Base-by-base conservation (phyloP, 1,140 invertebrate genomes). In the Apis cerana region DNA sequence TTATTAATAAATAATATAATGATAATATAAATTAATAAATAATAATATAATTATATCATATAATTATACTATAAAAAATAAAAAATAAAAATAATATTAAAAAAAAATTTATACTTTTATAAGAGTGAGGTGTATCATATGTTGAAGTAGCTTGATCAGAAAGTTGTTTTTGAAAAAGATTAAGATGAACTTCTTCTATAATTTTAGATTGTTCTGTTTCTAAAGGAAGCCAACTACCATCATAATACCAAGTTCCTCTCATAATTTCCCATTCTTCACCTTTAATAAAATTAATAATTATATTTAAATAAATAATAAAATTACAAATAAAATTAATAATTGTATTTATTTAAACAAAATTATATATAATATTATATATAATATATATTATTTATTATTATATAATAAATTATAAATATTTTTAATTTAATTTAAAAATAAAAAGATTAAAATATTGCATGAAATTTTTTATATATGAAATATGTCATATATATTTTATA, bases 231-330 rank as follows among this genome's bases (percentile, higher is more conserved):
- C 96, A 96, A 54, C 94, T 95, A n/a, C 95, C 95, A 85, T 97
- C 96, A 87, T 96, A 95, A 92, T 96, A 97, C 96, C 96, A 97
- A 4, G 95, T 95, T 4, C 96, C 96, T 85, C 96, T 91, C 84
- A 95, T 95, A 80, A 97, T 96, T 76, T 94, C 93, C 92, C 94
- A 96, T 83, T 94, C 93, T 91, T 96, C 95, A 33, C 95, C 95
- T 95, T 81, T 1, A 85, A 82, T 61, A 78, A 58, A 64, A 80
- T 58, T 43, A 17, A 67, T 56, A 69, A 84, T 11, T 54, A 72
- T 67, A 74, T 64, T 79, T 21, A 61, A 12, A 64, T 62, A 62
- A 17, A 54, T 27, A n/a, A 62, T 50, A 69, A 84, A 33, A 33
- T 33, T 33, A 33, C 8, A 85, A 85, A 81, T 58, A 79, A 54